A percentile compares a stretch with the other conserved stretches of the same genome.
Evolutionary conservation across 1,140 invertebrate species (phyloP).

Genomic region (Euwallacea similis): DNA sequence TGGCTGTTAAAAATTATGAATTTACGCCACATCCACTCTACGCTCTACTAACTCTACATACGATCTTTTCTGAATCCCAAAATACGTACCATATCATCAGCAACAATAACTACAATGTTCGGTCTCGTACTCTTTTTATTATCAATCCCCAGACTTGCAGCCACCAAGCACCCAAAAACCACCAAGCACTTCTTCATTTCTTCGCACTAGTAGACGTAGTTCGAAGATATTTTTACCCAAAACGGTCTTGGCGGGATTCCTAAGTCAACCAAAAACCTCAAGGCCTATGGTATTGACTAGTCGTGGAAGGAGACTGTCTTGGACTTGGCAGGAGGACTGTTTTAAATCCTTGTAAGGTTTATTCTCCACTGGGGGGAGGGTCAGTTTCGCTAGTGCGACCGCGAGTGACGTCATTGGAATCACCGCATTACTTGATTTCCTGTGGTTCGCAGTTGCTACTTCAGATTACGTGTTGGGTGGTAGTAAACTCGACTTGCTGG

Average conservation of each 20-base stretch:
- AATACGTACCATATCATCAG: slow-evolving; percentile 62
- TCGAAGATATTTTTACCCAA: too few species aligned
- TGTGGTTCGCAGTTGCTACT: too few species aligned
- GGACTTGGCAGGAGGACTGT: background rate
- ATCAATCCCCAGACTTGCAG: background rate
- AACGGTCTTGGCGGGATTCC: background rate
- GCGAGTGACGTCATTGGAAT: slow-evolving; percentile 36
- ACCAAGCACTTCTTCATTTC: slow-evolving; percentile 25
- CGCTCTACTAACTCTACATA: too few species aligned
- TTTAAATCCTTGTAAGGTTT: slow-evolving; percentile 20
- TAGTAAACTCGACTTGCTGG: too few species aligned
- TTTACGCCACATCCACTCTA: too few species aligned
- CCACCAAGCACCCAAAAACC: slow-evolving; percentile 23
- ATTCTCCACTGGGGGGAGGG: slow-evolving; percentile 14
- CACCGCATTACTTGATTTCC: background rate
- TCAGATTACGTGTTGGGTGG: too few species aligned
- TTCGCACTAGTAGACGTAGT: too few species aligned
- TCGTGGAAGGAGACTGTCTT: slow-evolving; percentile 5
- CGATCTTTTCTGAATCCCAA: too few species aligned
- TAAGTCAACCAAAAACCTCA: slow-evolving; percentile 36
- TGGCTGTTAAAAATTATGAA: too few species aligned
- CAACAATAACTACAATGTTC: slow-evolving; percentile 64
- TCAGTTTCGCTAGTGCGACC: slow-evolving; percentile 8
- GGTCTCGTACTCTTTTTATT: slow-evolving; percentile 49
- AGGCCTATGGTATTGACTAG: slow-evolving; percentile 38